Evolutionary conservation across 2,888 invertebrate species (phyloP).

Genomic region (Esperia sulphurella): DNA sequence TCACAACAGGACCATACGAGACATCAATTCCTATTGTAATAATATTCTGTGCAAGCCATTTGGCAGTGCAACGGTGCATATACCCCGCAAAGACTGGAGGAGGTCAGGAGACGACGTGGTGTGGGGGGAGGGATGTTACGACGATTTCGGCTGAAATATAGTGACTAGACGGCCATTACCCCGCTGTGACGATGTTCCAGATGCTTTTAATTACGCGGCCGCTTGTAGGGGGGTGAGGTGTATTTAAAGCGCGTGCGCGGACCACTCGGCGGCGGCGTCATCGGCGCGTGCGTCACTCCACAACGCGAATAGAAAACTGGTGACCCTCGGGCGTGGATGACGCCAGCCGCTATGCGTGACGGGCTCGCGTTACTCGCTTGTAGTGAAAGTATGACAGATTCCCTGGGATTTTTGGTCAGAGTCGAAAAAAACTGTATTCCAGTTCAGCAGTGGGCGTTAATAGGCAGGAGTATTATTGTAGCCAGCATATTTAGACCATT

Average conservation of each 20-base stretch:
- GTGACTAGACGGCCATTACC: conserved; percentile 47
- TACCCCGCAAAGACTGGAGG: conserved; percentile 18
- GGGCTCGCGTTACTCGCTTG: conserved; percentile 44
- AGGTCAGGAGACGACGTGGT: conserved; percentile 3
- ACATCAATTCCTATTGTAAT: conserved; percentile 35
- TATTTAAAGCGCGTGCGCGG: conserved; percentile 51
- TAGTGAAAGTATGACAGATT: conserved; percentile 28
- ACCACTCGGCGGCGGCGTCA: conserved; percentile 46
- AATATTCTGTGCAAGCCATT: conserved; percentile 38
- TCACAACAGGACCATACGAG: conserved; percentile 16
- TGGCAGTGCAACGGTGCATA: conserved; percentile 42
- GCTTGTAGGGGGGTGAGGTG: conserved; percentile 27
- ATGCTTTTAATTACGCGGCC: conserved; percentile 54
- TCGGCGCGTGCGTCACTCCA: conserved; percentile 66
- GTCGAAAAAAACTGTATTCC: too few relatives aligned
- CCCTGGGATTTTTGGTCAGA: neutral
- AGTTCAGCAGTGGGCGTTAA: too few relatives aligned
- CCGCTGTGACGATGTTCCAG: conserved; percentile 42
- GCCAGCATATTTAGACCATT: too few relatives aligned
- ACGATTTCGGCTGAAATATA: conserved; percentile 47
- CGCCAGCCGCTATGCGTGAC: conserved; percentile 49
- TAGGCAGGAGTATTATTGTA: too few relatives aligned
- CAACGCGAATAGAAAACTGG: conserved; percentile 69
- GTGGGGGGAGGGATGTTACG: conserved; percentile 24
- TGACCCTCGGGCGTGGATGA: conserved; percentile 60